Conservation (phyloP, 2,888 invertebrate species). For the Drosophila algonquin region DNA sequence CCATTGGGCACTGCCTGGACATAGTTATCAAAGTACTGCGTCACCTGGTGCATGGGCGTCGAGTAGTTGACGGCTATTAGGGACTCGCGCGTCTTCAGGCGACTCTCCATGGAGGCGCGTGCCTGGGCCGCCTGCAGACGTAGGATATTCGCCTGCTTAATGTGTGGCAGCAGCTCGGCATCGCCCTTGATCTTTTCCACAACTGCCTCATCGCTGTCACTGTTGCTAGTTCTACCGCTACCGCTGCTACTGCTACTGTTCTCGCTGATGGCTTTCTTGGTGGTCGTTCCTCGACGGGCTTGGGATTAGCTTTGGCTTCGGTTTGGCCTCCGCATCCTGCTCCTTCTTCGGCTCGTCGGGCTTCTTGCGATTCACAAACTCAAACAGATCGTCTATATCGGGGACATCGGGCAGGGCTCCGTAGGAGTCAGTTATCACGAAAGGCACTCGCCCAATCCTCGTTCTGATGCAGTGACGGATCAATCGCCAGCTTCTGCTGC, state of each 20-base stretch:
- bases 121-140: slow-evolving; percentile 61
- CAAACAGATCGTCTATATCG: slow-evolving; percentile 82
- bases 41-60: slow-evolving; percentile 72
- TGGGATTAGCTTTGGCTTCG: slow-evolving; percentile 28
- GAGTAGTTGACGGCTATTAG: slow-evolving; percentile 75
- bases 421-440: slow-evolving; percentile 81
- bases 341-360: slow-evolving; percentile 30
- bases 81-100: slow-evolving; percentile 62
- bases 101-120: slow-evolving; percentile 33
- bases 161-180: slow-evolving; percentile 79
- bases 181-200: slow-evolving; percentile 82
- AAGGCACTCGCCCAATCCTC: slow-evolving; percentile 82
- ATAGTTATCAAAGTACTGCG: slow-evolving; percentile 76
- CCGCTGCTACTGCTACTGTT: slow-evolving; percentile 40
- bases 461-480: slow-evolving; percentile 79
- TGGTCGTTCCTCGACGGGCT: slow-evolving; percentile 39
- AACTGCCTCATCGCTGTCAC: slow-evolving; percentile 60
- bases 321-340: slow-evolving; percentile 19
- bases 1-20: slow-evolving; percentile 71
- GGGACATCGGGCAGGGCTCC: slow-evolving; percentile 82
- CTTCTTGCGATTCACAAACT: slow-evolving; percentile 80
- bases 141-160: slow-evolving; percentile 64
- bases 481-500: slow-evolving; percentile 74
- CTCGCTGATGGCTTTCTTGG: slow-evolving; percentile 14
- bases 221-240: slow-evolving; percentile 10